Evolutionary conservation across 1,140 invertebrate genomes (phyloP), one percentile per base, ranked within the genome.

Genomic region (Propsilocerus akamusi): DNA sequence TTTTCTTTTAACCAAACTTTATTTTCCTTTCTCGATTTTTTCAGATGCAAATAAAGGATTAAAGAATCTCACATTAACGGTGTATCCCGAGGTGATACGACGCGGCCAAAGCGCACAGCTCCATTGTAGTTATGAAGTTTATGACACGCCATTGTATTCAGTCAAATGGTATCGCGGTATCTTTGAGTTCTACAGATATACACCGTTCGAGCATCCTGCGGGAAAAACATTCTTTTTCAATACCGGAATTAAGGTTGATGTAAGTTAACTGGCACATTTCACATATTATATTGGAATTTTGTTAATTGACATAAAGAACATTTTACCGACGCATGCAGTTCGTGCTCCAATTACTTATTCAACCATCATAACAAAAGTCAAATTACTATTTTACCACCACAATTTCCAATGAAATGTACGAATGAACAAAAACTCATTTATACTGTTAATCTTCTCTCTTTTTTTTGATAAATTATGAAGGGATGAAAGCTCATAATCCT

Each of bases 81-180:
- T 74, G 28, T 56, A 72, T 48, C 75, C 75, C 8, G 58, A 63
- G 46, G 59, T 63, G 5, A 74, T 76, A 32, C 59, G 69, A 56
- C 66, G 68, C 48, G 72, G 72, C 41, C 62, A 69, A 32, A 60
- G 69, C 51, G 71, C 66, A 22, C 66, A 64, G 32, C 60, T 80
- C 49, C 59, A 63, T 26, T 85, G 82, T 63, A 63, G 74, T 28
- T 85, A 83, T 69, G 77, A 84, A 59, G 65, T 83, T 52, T 77
- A 81, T 49, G 71, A 74, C 10, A 76, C 74, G 14, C 72, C 72
- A 5, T 69, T 86, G 20, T 85, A 85, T 66, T 80, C 79, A 2
- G 72, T 85, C 50, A 85, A 85, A 67, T 86, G 82, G 82, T 86
- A 86, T 64, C 72, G 81, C 49, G 82, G 81, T 10, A 68, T 63